phyloP scores from a whole-genome alignment of 2,113 vertebrate species.

The Mormyrus lacerda region DNA sequence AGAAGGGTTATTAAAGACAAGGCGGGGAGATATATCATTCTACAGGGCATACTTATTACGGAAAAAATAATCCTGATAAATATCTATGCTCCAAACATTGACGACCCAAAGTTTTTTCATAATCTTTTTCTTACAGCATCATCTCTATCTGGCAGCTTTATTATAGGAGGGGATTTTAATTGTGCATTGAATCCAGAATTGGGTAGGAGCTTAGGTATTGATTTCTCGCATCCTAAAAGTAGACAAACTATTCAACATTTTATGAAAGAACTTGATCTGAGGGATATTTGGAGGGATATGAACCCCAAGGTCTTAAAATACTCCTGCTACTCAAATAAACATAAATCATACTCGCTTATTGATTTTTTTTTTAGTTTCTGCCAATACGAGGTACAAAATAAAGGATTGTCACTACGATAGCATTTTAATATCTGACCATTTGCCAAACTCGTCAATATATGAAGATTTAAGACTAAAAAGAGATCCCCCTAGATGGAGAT shows the following conservation, averaged over 20 bases:
- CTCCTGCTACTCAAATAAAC: neutral
- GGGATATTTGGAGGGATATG: neutral
- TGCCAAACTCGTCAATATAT: neutral
- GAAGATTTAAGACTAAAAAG: neutral
- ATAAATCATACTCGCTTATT: constrained; percentile 8
- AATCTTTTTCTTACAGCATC: neutral
- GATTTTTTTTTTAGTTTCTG: neutral
- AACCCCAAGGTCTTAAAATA: neutral
- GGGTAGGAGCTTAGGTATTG: neutral
- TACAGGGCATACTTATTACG: neutral
- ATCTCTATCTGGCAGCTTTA: neutral
- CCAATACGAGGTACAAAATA: neutral
- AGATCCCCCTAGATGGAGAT: neutral
- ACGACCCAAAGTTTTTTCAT: neutral
- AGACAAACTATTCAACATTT: neutral
- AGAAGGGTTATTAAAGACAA: neutral
- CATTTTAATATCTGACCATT: constrained; percentile 6
- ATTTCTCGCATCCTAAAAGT: neutral
- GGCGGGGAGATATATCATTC: neutral
- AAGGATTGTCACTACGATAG: constrained; percentile 8
- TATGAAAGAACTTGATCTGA: neutral
- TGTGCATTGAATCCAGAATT: neutral
- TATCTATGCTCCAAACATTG: neutral
- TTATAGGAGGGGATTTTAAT: neutral
- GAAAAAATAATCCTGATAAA: constrained; percentile 4